Conservation (phyloP, 1,140 invertebrate genomes). For the Cyclina sinensis region DNA sequence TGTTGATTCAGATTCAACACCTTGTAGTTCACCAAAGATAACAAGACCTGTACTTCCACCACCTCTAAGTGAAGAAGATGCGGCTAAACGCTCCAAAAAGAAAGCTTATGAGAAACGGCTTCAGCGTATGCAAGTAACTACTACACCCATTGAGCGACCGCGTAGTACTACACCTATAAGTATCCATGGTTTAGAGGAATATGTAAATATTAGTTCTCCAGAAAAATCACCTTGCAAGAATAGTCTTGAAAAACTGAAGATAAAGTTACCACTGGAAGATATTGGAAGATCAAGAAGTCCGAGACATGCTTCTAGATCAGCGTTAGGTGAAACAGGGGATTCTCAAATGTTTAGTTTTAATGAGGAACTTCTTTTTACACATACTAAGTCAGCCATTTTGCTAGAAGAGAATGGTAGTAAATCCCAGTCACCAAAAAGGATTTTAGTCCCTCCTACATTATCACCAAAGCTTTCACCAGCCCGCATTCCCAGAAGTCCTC, state of each 20-base stretch:
- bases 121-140: slow-evolving; percentile 89
- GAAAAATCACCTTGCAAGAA: slow-evolving; percentile 75
- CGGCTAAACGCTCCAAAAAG: slow-evolving; percentile 77
- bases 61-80: slow-evolving; percentile 68
- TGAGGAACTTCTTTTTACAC: slow-evolving; percentile 82
- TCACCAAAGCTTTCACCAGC: slow-evolving; percentile 77
- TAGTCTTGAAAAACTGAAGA: slow-evolving; percentile 82
- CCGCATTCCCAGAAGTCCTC: slow-evolving; percentile 49
- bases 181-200: slow-evolving; percentile 93
- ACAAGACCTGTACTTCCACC: slow-evolving; percentile 52
- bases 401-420: slow-evolving; percentile 76
- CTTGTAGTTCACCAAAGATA: slow-evolving; percentile 54
- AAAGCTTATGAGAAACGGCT: slow-evolving; percentile 83
- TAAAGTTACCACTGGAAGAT: slow-evolving; percentile 82
- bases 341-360: slow-evolving; percentile 78
- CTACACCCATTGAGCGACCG: slow-evolving; percentile 94
- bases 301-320: slow-evolving; percentile 49
- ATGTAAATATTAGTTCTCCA: slow-evolving; percentile 82
- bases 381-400: slow-evolving; percentile 80
- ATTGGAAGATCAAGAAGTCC: slow-evolving; percentile 78
- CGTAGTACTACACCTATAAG: slow-evolving; percentile 94
- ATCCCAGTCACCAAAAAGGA: slow-evolving; percentile 78
- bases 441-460: slow-evolving; percentile 82
- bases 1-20: slow-evolving; percentile 58
- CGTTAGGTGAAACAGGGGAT: slow-evolving; percentile 55